Percentiles rank a stretch among this genome's conserved stretches.
phyloP scores from a whole-genome alignment of 2,888 invertebrate species.

The Nudaria mundana region DNA sequence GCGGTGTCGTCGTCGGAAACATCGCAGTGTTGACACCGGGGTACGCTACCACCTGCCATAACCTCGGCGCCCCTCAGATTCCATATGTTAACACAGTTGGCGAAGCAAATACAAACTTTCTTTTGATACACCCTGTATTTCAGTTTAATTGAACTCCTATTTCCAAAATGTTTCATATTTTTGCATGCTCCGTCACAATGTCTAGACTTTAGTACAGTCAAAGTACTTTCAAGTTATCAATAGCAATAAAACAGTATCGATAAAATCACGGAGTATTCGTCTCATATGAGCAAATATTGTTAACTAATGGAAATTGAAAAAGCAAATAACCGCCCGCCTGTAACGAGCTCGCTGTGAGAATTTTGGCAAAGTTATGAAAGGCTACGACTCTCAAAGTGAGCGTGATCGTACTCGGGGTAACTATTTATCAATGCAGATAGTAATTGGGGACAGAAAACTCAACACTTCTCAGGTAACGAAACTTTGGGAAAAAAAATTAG shows the following conservation, averaged over 20 bases:
- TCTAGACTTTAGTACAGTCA: too few species aligned
- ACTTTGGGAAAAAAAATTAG: conserved; percentile 15
- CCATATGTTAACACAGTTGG: too few species aligned
- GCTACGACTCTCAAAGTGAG: conserved; percentile 26
- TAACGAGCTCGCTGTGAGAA: conserved; percentile 40
- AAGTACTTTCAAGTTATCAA: neutral
- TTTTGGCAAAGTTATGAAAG: conserved; percentile 34
- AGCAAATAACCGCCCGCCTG: conserved; percentile 42
- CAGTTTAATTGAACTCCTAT: too few species aligned
- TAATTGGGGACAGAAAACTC: conserved; percentile 5
- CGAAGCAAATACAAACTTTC: too few species aligned
- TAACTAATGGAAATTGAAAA: conserved; percentile 43
- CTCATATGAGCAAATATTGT: conserved; percentile 31
- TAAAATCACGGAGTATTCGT: conserved; percentile 24
- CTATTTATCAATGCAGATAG: conserved; percentile 23
- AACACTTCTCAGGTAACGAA: conserved; percentile 10
- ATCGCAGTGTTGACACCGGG: too few species aligned
- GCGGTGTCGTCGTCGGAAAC: too few species aligned
- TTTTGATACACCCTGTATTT: too few species aligned
- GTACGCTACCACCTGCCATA: too few species aligned
- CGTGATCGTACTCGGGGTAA: conserved; percentile 10
- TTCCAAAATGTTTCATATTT: neutral
- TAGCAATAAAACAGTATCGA: conserved; percentile 17
- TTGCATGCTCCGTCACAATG: too few species aligned
- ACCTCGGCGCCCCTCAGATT: too few species aligned